Base-by-base conservation (phyloP, 1,140 invertebrate genomes). In the Tyrophagus putrescentiae region DNA sequence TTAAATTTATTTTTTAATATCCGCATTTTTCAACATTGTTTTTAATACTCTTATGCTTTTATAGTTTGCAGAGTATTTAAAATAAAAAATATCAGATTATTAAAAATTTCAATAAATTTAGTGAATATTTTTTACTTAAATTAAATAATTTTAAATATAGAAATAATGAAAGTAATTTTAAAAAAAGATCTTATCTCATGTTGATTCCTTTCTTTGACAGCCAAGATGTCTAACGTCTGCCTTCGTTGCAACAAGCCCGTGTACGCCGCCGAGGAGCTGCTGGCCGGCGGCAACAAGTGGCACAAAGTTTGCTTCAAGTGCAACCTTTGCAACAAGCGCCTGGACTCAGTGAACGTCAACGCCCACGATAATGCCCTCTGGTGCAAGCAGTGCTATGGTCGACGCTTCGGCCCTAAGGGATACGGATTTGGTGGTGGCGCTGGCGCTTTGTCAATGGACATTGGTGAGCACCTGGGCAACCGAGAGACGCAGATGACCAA, bases 291-390 rank as follows among this genome's bases (percentile, higher is more conserved):
- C 69, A 83, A 88, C 71, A 96, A 96, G 80, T 98, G 84, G 84
- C 93, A 98, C 83, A 97, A 97, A 77, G 84, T 84, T 75, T 98
- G 94, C 81, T 97, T 98, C 80, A 98, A 96, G 78, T 98, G 94
- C 77, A 88, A 85, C 73, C 78, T 94, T 72, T 98, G 94, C 81
- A 82, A 85, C 74, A 98, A 97, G 78, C 79, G 90, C 75, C 79
- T 98, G 72, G 94, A 98, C 76, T 95, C 90, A 64, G 96, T 92
- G 74, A 97, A 91, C 78, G 90, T 86, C 73, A 80, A 87, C 68
- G 88, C 93, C 75, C 93, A 98, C 79, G 90, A 95, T 71, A 84
- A 84, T 68, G 84, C 91, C 75, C 79, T 98, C 56, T 98, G 80
- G 81, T 98, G 95, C 81, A 97, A 95, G 78, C 80, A 82, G 70